Evolutionary conservation across 2,888 invertebrate species (phyloP), one percentile per base, ranked within the genome.

Genomic region (Dolichopus griseipennis): DNA sequence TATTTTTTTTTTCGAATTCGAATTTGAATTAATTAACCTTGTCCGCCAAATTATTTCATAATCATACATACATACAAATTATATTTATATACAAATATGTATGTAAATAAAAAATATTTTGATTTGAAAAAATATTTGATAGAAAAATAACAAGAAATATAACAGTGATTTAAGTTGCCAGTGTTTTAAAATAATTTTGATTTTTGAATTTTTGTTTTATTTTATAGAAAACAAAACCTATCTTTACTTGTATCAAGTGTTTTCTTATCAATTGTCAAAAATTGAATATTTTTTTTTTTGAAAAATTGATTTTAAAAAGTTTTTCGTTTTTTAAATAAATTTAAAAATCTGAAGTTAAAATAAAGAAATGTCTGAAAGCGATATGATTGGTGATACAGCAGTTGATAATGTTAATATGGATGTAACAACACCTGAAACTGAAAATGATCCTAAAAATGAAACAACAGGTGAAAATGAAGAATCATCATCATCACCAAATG

Each of bases 371-470:
- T 64, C 64, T 37, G 64, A 64, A 18, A 34, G 20, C n/a, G 64
- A 64, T n/a, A 63, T 63, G 63, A 18, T 22, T 22, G 63, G 63
- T 27, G 64, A 64, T 64, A 64, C 34, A 34, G 20, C 64, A 21
- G 15, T 64, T 64, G 27, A 22, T 7, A 27, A 64, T 21, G 33
- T 15, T 8, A 33, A 22, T 27, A 64, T 64, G 64, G 64, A 64
- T 64, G 20, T 10, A 37, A 64, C 64, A 33, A 27, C 12, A 33
- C 10, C 8, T 37, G 37, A 10, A 37, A 12, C 10, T 2, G 37
- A 37, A 37, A 7, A 1, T 10, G 37, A 12, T 37, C 1, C 8
- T 10, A 37, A 7, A 9, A 12, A 12, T 37, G 37, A 37, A 10
- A 37, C 37, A 10, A 33, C 63, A 9, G 63, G 63, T 27, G 63